A percentile compares a stretch with the other conserved stretches of the same genome.
Conservation (phyloP, 1,140 invertebrate species). For the Zophobas morio region DNA sequence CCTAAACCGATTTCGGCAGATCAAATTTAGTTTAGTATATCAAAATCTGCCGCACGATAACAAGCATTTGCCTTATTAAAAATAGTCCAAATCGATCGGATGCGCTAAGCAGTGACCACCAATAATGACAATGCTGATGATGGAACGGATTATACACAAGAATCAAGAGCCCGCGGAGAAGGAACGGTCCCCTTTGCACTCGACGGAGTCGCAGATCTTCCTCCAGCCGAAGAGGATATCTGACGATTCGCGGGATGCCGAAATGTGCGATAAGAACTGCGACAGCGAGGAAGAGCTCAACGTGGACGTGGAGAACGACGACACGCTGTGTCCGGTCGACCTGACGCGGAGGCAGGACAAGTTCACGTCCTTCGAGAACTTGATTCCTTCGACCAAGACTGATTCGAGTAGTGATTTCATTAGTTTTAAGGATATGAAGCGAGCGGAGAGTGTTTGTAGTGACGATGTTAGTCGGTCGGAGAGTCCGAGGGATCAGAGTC, state of each 20-base stretch:
- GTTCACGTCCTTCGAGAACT: slow-evolving; percentile 60
- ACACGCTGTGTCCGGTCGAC: slow-evolving; percentile 67
- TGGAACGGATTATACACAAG: slow-evolving; percentile 66
- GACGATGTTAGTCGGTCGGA: slow-evolving; percentile 66
- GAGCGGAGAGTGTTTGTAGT: slow-evolving; percentile 68
- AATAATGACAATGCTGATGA: slow-evolving; percentile 71
- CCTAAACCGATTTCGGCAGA: slow-evolving; percentile 53
- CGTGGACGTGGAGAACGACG: slow-evolving; percentile 68
- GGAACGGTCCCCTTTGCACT: slow-evolving; percentile 39
- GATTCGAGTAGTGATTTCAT: slow-evolving; percentile 61
- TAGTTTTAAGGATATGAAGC: slow-evolving; percentile 61
- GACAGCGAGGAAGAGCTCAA: slow-evolving; percentile 66
- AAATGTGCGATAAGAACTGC: slow-evolving; percentile 64
- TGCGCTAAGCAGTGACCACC: slow-evolving; percentile 48
- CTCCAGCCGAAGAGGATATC: slow-evolving; percentile 59
- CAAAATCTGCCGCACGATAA: slow-evolving; percentile 55
- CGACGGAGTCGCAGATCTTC: slow-evolving; percentile 51
- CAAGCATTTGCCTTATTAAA: slow-evolving; percentile 34
- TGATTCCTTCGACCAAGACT: slow-evolving; percentile 55
- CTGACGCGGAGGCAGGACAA: slow-evolving; percentile 66
- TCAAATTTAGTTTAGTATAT: slow-evolving; percentile 62
- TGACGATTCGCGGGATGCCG: slow-evolving; percentile 63
- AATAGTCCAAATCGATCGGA: slow-evolving; percentile 29
- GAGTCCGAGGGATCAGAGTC: slow-evolving; percentile 65
- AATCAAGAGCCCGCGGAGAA: slow-evolving; percentile 56